phyloP scores from a whole-genome alignment of 2,888 invertebrate species.

The Ectobius pallidus region DNA sequence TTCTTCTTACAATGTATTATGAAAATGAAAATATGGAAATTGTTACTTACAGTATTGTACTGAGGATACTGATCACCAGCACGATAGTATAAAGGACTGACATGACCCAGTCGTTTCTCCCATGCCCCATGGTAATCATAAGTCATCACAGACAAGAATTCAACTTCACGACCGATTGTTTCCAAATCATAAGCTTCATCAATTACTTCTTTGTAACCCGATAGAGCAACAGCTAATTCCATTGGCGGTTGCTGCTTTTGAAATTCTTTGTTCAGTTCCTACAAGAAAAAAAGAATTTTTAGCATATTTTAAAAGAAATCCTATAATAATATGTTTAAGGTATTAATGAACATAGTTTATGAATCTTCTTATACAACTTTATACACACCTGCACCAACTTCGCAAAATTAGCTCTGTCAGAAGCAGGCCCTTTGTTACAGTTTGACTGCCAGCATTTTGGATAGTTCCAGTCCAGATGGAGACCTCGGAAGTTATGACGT shows the following conservation, averaged over 20 bases:
- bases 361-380: no score
- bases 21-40: no score
- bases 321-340: no score
- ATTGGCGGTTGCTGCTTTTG: slow-evolving; percentile 67
- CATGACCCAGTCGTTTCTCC: slow-evolving; percentile 80
- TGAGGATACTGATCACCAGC: slow-evolving; percentile 72
- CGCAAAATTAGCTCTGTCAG: slow-evolving; percentile 79
- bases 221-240: slow-evolving; percentile 80
- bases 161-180: slow-evolving; percentile 57
- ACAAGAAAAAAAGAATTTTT: slow-evolving; percentile 7
- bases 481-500: slow-evolving; percentile 79
- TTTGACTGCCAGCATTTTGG: slow-evolving; percentile 93
- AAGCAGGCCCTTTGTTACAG: slow-evolving; percentile 78
- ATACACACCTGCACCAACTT: slow-evolving; percentile 70
- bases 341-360: no score
- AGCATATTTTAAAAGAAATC: not conserved
- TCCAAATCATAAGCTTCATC: slow-evolving; percentile 81
- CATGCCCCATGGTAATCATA: slow-evolving; percentile 92
- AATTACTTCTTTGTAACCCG: slow-evolving; percentile 91
- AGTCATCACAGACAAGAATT: slow-evolving; percentile 85
- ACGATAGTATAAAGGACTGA: slow-evolving; percentile 74
- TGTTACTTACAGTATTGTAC: slow-evolving; percentile 76
- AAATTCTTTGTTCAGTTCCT: slow-evolving; percentile 71
- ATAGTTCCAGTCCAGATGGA: slow-evolving; percentile 95
- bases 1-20: no score